Conservation (phyloP, 2,797 vertebrate species). For the Harpagifer antarcticus region DNA sequence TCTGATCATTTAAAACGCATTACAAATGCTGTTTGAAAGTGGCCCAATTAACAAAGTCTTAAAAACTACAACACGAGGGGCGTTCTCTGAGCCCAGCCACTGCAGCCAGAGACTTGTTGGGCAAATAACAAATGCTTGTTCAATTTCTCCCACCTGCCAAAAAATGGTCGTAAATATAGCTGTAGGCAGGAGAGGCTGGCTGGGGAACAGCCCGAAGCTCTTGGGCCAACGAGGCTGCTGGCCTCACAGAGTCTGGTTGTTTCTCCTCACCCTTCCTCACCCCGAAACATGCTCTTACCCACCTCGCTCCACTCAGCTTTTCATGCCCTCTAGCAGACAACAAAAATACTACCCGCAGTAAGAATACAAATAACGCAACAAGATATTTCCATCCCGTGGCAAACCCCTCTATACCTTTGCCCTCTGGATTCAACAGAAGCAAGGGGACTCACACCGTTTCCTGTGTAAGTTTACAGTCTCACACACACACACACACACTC, state of each 20-base stretch:
- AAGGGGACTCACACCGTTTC: constrained; percentile 52
- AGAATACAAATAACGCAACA: constrained; percentile 6
- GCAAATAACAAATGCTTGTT: constrained; percentile 79
- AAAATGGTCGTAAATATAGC: constrained; percentile 75
- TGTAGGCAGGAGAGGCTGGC: constrained; percentile 65
- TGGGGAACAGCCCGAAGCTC: constrained; percentile 60
- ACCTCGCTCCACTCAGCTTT: constrained; percentile 28
- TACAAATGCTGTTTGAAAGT: constrained; percentile 56
- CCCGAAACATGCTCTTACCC: constrained; percentile 39
- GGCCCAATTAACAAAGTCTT: constrained; percentile 71
- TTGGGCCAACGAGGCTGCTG: constrained; percentile 52
- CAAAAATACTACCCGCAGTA: background rate
- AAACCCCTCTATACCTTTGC: background rate
- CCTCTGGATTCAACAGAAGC: constrained; percentile 3
- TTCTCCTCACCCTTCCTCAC: constrained; percentile 20
- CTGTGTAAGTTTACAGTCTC: constrained; percentile 49
- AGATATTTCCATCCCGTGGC: constrained; percentile 10
- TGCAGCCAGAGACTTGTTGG: constrained; percentile 63
- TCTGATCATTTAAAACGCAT: constrained; percentile 48
- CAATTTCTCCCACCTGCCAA: constrained; percentile 77
- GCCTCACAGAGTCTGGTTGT: constrained; percentile 51
- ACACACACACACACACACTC: constrained; percentile 3
- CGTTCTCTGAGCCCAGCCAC: constrained; percentile 44
- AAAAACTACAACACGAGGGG: constrained; percentile 59
- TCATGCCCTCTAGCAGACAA: constrained; percentile 16